Base-by-base conservation (phyloP, 2,888 invertebrate genomes). In the Pediacus dermestoides region DNA sequence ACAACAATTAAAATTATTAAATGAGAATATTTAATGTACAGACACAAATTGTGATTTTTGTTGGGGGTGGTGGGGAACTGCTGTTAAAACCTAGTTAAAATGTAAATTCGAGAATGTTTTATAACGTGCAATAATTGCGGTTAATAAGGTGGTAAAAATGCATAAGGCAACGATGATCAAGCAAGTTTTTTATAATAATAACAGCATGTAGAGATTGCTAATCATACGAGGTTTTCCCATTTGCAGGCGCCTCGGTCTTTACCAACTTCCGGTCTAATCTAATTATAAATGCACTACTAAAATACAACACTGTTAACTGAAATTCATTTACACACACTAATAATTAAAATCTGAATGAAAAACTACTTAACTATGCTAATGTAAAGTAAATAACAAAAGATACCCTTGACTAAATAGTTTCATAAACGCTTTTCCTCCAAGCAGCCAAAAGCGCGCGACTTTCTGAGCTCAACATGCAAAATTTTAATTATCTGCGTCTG, bases 61-160 rank as follows among this genome's bases (percentile, higher is more conserved):
- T n/a, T n/a, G n/a, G n/a, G n/a, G n/a, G n/a, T n/a, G n/a, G n/a
- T n/a, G n/a, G n/a, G n/a, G n/a, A n/a, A n/a, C n/a, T n/a, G n/a
- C n/a, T n/a, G n/a, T n/a, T n/a, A n/a, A n/a, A n/a, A n/a, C n/a
- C n/a, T n/a, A n/a, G n/a, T n/a, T n/a, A n/a, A n/a, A n/a, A n/a
- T n/a, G n/a, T n/a, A n/a, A n/a, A n/a, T n/a, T n/a, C n/a, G n/a
- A n/a, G n/a, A n/a, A n/a, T n/a, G n/a, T n/a, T n/a, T n/a, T n/a
- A n/a, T n/a, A n/a, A n/a, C n/a, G n/a, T n/a, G n/a, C n/a, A n/a
- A n/a, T n/a, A n/a, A n/a, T n/a, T n/a, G 27, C 16, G 18, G 11
- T 25, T 61, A 59, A 61, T 60, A 52, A 58, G 54, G 47, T 48
- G 49, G 47, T 53, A 58, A 52, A 62, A 62, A 63, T 61, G 58